Conservation (phyloP, 2,888 invertebrate species). For the Troilus luridus region DNA sequence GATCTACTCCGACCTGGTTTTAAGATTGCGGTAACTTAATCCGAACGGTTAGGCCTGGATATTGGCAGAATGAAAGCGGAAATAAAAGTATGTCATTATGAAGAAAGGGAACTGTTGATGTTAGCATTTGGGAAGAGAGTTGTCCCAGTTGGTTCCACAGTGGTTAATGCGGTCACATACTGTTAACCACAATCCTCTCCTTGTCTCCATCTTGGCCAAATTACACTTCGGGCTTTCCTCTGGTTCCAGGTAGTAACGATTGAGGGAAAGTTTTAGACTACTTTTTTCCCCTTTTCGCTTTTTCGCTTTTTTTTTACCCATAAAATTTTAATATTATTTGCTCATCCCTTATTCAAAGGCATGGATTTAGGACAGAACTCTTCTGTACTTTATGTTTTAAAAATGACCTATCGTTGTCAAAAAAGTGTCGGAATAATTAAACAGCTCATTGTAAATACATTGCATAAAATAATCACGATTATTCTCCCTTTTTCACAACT, state of each 20-base stretch:
- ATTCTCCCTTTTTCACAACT: not conserved
- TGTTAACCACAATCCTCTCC: not conserved
- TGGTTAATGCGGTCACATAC: slow-evolving; percentile 27
- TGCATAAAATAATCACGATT: slow-evolving; percentile 5
- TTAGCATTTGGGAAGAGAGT: slow-evolving; percentile 20
- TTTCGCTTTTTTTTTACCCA: not conserved
- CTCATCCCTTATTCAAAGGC: slow-evolving; percentile 24
- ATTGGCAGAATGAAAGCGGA: not conserved
- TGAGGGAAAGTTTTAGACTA: not conserved
- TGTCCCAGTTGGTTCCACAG: not conserved
- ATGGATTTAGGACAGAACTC: not conserved
- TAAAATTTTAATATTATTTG: slow-evolving; percentile 5
- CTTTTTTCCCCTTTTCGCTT: not conserved
- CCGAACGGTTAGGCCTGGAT: not conserved
- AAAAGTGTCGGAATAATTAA: slow-evolving; percentile 2
- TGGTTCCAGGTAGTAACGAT: not conserved
- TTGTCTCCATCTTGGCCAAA: not conserved
- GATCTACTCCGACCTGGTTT: not conserved
- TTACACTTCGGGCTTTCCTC: not conserved
- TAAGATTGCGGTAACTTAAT: not conserved
- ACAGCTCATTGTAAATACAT: slow-evolving; percentile 1
- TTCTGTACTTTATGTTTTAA: slow-evolving; percentile 7
- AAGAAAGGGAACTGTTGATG: slow-evolving; percentile 23
- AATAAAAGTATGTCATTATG: slow-evolving; percentile 34
- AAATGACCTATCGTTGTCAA: slow-evolving; percentile 6